phyloP scores from a whole-genome alignment of 2,888 invertebrate genomes.

The Amblyjoppa fuscipennis region DNA sequence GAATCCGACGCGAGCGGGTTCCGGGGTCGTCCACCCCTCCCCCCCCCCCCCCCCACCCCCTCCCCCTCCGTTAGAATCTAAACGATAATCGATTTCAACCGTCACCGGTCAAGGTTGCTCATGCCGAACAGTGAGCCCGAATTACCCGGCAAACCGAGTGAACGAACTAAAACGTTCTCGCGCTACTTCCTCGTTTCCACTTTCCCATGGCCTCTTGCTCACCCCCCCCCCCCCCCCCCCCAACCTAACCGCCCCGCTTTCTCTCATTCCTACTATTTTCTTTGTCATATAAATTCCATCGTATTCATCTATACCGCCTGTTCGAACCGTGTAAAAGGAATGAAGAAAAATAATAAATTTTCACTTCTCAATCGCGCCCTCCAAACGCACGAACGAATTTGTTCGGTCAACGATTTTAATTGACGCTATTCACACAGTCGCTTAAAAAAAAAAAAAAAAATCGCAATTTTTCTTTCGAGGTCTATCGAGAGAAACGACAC shows the following conservation, averaged over 20 bases:
- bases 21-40: slow-evolving; percentile 68
- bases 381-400: slow-evolving; percentile 39
- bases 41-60: slow-evolving; percentile 57
- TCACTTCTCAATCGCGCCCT: slow-evolving; percentile 46
- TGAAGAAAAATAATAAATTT: slow-evolving; percentile 52
- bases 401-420: slow-evolving; percentile 53
- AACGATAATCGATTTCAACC: slow-evolving; percentile 72
- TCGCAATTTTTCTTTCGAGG: background rate
- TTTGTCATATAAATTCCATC: slow-evolving; percentile 44
- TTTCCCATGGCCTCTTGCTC: slow-evolving; percentile 50
- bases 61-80: slow-evolving; percentile 61
- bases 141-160: slow-evolving; percentile 63
- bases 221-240: slow-evolving; percentile 10
- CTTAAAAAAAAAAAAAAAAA: background rate
- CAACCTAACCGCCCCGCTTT: slow-evolving; percentile 17
- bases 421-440: slow-evolving; percentile 45
- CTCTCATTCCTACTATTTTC: slow-evolving; percentile 14
- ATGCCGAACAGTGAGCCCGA: slow-evolving; percentile 65
- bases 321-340: slow-evolving; percentile 23
- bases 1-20: background rate
- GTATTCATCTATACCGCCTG: slow-evolving; percentile 21
- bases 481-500: slow-evolving; percentile 28
- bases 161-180: slow-evolving; percentile 57
- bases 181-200: slow-evolving; percentile 58
- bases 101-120: slow-evolving; percentile 71